A percentile compares a stretch with the other conserved stretches of the same genome.
Conservation (phyloP, 2,888 invertebrate species). For the Anagyrus pseudococci region DNA sequence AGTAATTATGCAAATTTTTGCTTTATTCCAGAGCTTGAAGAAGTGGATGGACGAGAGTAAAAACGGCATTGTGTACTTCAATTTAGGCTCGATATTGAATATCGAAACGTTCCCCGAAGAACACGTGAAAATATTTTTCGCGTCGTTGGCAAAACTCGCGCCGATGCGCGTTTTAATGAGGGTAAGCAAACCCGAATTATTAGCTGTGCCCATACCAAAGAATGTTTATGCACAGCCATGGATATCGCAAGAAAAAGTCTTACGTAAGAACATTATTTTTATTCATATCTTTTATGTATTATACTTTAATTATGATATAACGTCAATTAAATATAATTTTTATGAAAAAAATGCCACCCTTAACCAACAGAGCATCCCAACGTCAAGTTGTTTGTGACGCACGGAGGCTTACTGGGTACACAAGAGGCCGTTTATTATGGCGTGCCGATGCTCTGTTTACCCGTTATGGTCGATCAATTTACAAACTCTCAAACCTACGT, state of each 20-base stretch:
- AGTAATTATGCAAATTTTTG: neutral
- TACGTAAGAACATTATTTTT: constrained; percentile 49
- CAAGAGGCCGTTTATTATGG: constrained; percentile 54
- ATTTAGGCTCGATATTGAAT: constrained; percentile 55
- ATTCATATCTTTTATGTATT: too few relatives aligned
- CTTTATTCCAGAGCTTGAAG: constrained; percentile 48
- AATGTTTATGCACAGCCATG: constrained; percentile 49
- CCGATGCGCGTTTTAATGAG: constrained; percentile 53
- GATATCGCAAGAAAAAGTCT: constrained; percentile 51
- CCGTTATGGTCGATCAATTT: constrained; percentile 55
- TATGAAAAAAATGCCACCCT: too few relatives aligned
- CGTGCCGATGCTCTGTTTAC: constrained; percentile 56
- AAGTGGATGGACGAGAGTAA: constrained; percentile 55
- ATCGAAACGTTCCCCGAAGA: constrained; percentile 51
- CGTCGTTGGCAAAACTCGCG: constrained; percentile 48
- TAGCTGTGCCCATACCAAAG: constrained; percentile 48
- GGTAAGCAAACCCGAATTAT: constrained; percentile 43
- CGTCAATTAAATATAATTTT: too few relatives aligned
- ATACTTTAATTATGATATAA: too few relatives aligned
- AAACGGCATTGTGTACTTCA: constrained; percentile 54
- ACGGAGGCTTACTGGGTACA: constrained; percentile 55
- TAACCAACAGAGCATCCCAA: constrained; percentile 57
- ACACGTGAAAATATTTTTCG: constrained; percentile 45
- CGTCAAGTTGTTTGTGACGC: constrained; percentile 54
- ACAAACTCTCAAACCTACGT: constrained; percentile 48